Conservation (phyloP, 2,113 vertebrate genomes). For the Scytalopus superciliaris region DNA sequence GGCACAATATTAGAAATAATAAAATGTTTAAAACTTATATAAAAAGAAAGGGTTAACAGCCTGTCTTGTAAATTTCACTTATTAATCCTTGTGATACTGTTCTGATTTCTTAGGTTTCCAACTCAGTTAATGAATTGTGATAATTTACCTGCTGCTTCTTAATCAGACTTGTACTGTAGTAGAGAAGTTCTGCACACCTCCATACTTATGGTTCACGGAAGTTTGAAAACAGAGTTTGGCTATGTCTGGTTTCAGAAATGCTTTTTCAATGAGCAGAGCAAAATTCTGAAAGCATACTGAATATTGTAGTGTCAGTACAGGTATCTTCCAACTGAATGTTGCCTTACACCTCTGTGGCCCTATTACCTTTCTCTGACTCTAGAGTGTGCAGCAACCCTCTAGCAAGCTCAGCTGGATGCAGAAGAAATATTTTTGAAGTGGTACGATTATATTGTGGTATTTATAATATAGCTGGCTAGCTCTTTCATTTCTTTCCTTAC, state of each 20-base stretch:
- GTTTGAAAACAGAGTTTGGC: neutral
- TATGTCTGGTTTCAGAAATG: neutral
- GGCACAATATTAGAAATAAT: neutral
- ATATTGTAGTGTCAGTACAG: neutral
- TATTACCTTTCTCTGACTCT: neutral
- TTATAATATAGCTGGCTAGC: neutral
- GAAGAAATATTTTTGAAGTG: neutral
- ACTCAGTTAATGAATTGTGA: neutral
- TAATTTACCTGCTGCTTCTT: neutral
- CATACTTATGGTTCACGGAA: fast-evolving
- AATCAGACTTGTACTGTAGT: neutral
- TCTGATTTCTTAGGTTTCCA: neutral
- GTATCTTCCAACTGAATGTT: neutral
- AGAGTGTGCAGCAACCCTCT: neutral
- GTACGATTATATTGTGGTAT: fast-evolving
- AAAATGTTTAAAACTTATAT: neutral
- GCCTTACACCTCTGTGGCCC: neutral
- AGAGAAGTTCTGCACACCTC: neutral
- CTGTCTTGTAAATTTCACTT: neutral
- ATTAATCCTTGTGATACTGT: neutral
- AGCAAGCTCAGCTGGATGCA: neutral
- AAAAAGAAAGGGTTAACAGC: neutral
- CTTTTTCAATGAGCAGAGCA: neutral
- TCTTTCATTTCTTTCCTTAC: neutral
- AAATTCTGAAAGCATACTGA: neutral